Evolutionary conservation across 2,797 vertebrate genomes (phyloP).

Genomic region (Pipistrellus pygmaeus): DNA sequence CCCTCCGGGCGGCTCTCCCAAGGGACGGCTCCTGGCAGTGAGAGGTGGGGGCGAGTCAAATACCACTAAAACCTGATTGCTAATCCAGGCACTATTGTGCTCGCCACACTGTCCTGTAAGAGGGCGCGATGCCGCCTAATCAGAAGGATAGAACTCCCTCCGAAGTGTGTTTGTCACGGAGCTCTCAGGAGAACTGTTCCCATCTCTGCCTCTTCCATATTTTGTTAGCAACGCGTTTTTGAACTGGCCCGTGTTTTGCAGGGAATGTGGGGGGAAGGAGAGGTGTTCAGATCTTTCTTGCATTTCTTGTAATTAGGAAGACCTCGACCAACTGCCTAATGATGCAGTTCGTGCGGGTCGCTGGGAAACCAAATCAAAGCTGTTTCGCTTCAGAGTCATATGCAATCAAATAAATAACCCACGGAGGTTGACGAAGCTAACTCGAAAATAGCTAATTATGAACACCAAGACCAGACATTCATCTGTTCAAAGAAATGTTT

Average conservation of each 20-base stretch:
- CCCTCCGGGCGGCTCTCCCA: conserved; percentile 36
- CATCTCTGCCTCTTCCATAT: neutral
- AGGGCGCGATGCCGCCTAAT: conserved; percentile 73
- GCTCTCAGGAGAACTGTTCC: conserved; percentile 42
- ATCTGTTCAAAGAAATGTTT: conserved; percentile 46
- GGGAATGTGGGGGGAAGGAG: neutral
- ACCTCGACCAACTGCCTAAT: conserved; percentile 55
- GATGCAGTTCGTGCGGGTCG: conserved; percentile 27
- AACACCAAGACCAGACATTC: conserved; percentile 49
- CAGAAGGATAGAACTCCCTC: conserved; percentile 64
- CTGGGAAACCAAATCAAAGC: conserved; percentile 64
- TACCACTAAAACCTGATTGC: conserved; percentile 86
- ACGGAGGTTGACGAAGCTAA: conserved; percentile 48
- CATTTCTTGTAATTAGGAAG: conserved; percentile 68
- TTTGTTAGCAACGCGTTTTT: conserved; percentile 44
- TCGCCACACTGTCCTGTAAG: conserved; percentile 79
- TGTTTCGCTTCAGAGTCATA: conserved; percentile 11
- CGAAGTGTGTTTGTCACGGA: conserved; percentile 57
- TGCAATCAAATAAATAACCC: conserved; percentile 66
- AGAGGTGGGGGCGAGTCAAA: conserved; percentile 83
- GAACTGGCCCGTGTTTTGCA: conserved; percentile 51
- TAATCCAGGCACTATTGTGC: conserved; percentile 78
- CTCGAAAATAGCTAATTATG: conserved; percentile 62
- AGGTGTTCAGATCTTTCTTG: neutral
- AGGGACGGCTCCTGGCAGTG: conserved; percentile 81